These are phyloP conservation scores for Disparrhopalites patrizii DNA, from an alignment of 2,888 invertebrate species.

Conservation along the genomic window DNA sequence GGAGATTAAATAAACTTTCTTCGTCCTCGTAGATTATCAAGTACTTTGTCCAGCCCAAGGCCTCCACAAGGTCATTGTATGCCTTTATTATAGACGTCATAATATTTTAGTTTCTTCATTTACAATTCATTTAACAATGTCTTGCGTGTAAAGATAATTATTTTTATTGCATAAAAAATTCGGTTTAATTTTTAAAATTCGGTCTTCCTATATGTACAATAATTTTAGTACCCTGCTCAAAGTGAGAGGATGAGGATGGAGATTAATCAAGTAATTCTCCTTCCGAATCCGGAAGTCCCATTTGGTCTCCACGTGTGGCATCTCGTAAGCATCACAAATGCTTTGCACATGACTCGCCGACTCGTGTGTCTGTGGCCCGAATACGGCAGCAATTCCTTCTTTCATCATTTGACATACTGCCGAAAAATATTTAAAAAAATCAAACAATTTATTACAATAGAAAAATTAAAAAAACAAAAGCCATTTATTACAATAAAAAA, in stretches of 20 bases:
- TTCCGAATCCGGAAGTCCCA: conserved; percentile 84
- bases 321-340: conserved; percentile 92
- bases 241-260: conserved; percentile 86
- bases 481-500: no score
- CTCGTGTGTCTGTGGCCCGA: conserved; percentile 83
- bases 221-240: conserved; percentile 66
- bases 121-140: no score
- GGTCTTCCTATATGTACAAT: no score
- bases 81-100: conserved; percentile 60
- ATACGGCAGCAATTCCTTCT: conserved; percentile 86
- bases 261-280: conserved; percentile 72
- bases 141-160: no score
- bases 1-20: conserved; percentile 80
- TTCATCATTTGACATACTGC: conserved; percentile 80
- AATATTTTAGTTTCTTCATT: background rate
- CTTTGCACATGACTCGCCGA: conserved; percentile 91
- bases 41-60: conserved; percentile 89
- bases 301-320: conserved; percentile 89
- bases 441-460: background rate
- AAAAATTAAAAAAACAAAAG: no score
- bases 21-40: conserved; percentile 95
- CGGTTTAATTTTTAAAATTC: no score
- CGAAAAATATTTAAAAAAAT: background rate
- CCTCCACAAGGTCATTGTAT: conserved; percentile 81
- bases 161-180: no score